A percentile compares a stretch with the other conserved stretches of the same genome.
Conservation (phyloP, 35 echinoderm and acorn worm genomes). For the Antedon bifida region DNA sequence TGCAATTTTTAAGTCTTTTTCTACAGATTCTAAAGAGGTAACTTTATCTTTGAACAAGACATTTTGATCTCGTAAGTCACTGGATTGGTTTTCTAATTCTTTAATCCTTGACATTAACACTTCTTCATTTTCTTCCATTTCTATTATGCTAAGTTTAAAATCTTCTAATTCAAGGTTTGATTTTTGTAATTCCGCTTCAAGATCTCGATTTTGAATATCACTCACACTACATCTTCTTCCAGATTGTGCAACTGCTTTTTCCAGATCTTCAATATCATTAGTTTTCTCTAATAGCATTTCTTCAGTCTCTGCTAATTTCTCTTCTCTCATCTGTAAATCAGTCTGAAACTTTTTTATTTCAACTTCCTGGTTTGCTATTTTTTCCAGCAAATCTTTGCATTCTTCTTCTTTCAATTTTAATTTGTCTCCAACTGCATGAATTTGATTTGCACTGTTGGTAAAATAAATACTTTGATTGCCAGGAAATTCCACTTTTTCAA, state of each 20-base stretch:
- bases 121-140: constrained; percentile 40
- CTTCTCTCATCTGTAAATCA: not conserved
- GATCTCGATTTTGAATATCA: constrained; percentile 6
- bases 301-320: not conserved
- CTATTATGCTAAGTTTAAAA: constrained; percentile 14
- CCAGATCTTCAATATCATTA: not conserved
- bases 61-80: not conserved
- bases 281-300: not conserved
- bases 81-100: not conserved
- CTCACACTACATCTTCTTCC: not conserved
- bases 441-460: not conserved
- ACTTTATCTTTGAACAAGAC: not conserved
- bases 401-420: not conserved
- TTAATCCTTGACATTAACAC: constrained; percentile 24
- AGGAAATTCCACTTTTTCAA: not conserved
- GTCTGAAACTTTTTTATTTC: not conserved
- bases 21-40: not conserved
- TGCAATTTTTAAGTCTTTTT: not conserved
- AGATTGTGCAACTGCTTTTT: not conserved
- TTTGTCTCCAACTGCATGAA: not conserved
- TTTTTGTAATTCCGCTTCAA: not conserved
- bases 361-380: not conserved
- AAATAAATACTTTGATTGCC: not conserved
- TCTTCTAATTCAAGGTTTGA: constrained; percentile 8
- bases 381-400: not conserved